Evolutionary conservation across 2,797 vertebrate genomes (phyloP).

Genomic region (Arnoldichthys spilopterus): DNA sequence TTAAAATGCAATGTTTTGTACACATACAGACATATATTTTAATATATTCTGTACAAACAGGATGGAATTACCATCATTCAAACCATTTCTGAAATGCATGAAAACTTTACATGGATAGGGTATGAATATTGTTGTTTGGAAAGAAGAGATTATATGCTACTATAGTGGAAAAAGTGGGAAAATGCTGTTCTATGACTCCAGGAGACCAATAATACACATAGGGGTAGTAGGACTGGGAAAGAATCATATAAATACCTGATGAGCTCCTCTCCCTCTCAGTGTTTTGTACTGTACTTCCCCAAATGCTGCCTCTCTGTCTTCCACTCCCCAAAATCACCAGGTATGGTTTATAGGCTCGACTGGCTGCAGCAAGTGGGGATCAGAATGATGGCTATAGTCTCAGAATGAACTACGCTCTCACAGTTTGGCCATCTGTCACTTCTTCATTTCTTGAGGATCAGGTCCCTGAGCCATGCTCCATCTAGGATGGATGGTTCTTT

Average conservation of each 20-base stretch:
- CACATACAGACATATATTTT: too few relatives aligned
- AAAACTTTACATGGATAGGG: too few relatives aligned
- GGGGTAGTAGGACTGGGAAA: background rate
- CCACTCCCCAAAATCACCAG: conserved; percentile 22
- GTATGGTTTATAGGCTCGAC: conserved; percentile 71
- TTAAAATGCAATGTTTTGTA: too few relatives aligned
- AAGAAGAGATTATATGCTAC: too few relatives aligned
- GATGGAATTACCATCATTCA: too few relatives aligned
- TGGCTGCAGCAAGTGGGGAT: conserved; percentile 69
- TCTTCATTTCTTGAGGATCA: conserved; percentile 70
- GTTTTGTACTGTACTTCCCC: background rate
- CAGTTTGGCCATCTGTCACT: conserved; percentile 77
- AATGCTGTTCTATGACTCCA: too few relatives aligned
- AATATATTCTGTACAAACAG: too few relatives aligned
- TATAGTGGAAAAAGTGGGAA: too few relatives aligned
- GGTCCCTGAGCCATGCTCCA: conserved; percentile 47
- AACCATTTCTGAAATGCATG: too few relatives aligned
- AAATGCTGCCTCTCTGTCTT: conserved; percentile 8
- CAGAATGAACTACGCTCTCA: conserved; percentile 75
- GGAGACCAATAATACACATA: too few relatives aligned
- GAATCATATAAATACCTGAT: background rate
- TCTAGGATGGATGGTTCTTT: conserved; percentile 52
- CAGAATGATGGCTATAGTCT: conserved; percentile 73
- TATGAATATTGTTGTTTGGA: too few relatives aligned
- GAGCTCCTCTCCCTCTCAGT: background rate